phyloP scores from a whole-genome alignment of 1,140 invertebrate species.

The Brachionus rubens region DNA sequence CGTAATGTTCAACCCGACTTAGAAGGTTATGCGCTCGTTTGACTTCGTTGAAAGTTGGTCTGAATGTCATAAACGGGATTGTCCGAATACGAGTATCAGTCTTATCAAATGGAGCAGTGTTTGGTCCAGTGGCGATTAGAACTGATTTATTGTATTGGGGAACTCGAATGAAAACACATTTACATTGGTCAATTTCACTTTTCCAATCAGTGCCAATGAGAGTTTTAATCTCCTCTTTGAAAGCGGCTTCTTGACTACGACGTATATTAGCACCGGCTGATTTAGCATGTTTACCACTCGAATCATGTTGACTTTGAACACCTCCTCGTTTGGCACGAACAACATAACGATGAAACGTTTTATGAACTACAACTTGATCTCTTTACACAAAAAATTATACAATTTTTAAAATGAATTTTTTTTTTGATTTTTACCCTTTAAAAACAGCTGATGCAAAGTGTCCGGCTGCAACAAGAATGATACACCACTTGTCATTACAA shows the following conservation, averaged over 20 bases:
- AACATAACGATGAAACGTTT: constrained; percentile 82
- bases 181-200: constrained; percentile 62
- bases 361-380: constrained; percentile 68
- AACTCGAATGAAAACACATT: constrained; percentile 75
- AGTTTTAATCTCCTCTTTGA: constrained; percentile 63
- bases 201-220: constrained; percentile 25
- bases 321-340: constrained; percentile 78
- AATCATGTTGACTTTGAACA: constrained; percentile 70
- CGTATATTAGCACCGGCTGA: constrained; percentile 77
- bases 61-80: constrained; percentile 76
- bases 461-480: constrained; percentile 78
- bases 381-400: constrained; percentile 52
- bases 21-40: constrained; percentile 72
- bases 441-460: constrained; percentile 82
- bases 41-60: constrained; percentile 77
- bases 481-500: constrained; percentile 65
- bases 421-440: too few relatives aligned
- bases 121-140: constrained; percentile 56
- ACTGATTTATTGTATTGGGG: constrained; percentile 69
- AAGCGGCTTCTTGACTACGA: constrained; percentile 64
- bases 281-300: constrained; percentile 66
- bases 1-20: constrained; percentile 71
- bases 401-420: not conserved
- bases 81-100: constrained; percentile 68
- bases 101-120: constrained; percentile 66